These are phyloP conservation scores for Zaprionus lineosus DNA, from an alignment of 2,888 invertebrate species.

Conservation along the genomic window DNA sequence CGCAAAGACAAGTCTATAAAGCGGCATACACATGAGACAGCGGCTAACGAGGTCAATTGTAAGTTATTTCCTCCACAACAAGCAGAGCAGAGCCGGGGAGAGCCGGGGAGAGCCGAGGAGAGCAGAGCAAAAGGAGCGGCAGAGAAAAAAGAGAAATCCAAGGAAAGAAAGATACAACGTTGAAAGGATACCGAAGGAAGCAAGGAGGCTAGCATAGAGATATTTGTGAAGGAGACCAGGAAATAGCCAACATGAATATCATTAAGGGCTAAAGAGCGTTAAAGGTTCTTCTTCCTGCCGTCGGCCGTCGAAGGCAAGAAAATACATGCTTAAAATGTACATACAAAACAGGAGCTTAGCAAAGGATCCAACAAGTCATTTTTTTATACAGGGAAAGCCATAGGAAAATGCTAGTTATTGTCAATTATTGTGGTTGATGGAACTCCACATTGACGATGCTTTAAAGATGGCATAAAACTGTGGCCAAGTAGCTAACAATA, in stretches of 20 bases:
- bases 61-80: conserved; percentile 68
- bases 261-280: conserved; percentile 53
- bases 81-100: conserved; percentile 37
- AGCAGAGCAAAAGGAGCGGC: conserved; percentile 11
- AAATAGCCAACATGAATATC: conserved; percentile 70
- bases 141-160: conserved; percentile 8
- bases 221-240: conserved; percentile 51
- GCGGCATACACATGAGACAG: conserved; percentile 56
- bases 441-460: too few relatives aligned
- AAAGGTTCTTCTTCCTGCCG: conserved; percentile 17
- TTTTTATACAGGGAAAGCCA: not conserved
- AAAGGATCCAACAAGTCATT: conserved; percentile 1
- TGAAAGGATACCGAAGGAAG: not conserved
- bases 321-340: not conserved
- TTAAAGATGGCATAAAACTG: too few relatives aligned
- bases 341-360: conserved; percentile 5
- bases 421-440: not conserved
- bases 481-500: too few relatives aligned
- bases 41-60: conserved; percentile 77
- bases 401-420: not conserved
- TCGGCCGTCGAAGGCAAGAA: conserved; percentile 1
- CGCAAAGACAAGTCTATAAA: conserved; percentile 44
- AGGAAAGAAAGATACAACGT: not conserved
- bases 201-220: conserved; percentile 27
- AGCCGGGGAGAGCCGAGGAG: not conserved